A percentile compares a stretch with the other conserved stretches of the same genome.
phyloP scores from a whole-genome alignment of 1,140 invertebrate species.

The Drosophila funebris region DNA sequence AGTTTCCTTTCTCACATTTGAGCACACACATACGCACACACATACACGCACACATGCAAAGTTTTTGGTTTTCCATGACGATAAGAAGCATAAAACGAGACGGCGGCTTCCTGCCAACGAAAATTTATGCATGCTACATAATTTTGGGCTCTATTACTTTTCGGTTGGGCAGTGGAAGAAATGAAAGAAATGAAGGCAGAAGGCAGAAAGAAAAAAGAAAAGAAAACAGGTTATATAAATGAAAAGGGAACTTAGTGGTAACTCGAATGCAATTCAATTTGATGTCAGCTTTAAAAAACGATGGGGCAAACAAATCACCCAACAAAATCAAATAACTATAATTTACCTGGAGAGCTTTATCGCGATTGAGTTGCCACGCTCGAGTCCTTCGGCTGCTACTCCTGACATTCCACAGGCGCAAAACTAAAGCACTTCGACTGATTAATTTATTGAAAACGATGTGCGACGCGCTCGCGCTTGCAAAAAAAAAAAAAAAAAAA shows the following conservation, averaged over 20 bases:
- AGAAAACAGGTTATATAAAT: too few relatives aligned
- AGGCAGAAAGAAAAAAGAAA: too few relatives aligned
- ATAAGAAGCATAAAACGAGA: constrained; percentile 70
- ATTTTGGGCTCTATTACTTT: constrained; percentile 74
- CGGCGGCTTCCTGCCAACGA: constrained; percentile 66
- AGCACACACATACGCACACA: constrained; percentile 1
- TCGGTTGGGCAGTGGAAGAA: constrained; percentile 37
- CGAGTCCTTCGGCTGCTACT: constrained; percentile 9
- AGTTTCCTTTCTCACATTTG: constrained; percentile 41
- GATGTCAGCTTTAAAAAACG: constrained; percentile 71
- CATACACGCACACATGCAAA: constrained; percentile 48
- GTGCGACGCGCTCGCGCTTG: constrained; percentile 45
- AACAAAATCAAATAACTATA: constrained; percentile 82
- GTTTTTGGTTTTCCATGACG: constrained; percentile 66
- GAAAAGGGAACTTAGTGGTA: constrained; percentile 15
- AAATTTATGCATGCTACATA: constrained; percentile 80
- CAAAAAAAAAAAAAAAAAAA: background rate
- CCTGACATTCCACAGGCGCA: constrained; percentile 19
- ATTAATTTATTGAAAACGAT: constrained; percentile 78
- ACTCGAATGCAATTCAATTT: constrained; percentile 72
- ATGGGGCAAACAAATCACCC: constrained; percentile 71
- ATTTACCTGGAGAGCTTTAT: constrained; percentile 76
- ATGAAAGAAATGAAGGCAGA: background rate
- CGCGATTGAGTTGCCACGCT: constrained; percentile 70
- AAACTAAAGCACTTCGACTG: constrained; percentile 66